Evolutionary conservation across 2,888 invertebrate species (phyloP), one percentile per base, ranked within the genome.

Genomic region (Agrochola lota): DNA sequence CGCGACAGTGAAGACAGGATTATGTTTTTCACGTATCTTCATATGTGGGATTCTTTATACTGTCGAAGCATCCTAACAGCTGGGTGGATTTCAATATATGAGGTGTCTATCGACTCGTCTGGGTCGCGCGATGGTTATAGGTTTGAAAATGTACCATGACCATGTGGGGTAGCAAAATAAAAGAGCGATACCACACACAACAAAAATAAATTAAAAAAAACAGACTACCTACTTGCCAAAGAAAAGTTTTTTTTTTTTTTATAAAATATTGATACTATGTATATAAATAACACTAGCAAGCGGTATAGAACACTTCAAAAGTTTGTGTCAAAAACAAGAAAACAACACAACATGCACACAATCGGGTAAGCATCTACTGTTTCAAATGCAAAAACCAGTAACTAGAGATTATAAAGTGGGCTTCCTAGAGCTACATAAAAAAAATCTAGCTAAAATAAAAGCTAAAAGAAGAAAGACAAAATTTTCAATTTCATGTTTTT

Each of bases 21-120:
- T 43, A 64, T 46, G 26, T 43, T 46, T 66, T n/a, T 66, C 46
- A 64, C n/a, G 55, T 55, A 23, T 64, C n/a, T n/a, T 64, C n/a
- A n/a, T 64, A 15, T 40, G 26, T 40, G 43, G 3, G 11, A 67
- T 20, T 12, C 46, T 30, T 46, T 46, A 66, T 46, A 6, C 26
- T 20, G 11, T 46, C 43, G 7, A 66, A 26, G 26, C 26, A 11
- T n/a, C 43, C 3, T 26, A 46, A 20, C 17, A 20, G 20, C 20
- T 49, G 26, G 5, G 20, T 26, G 43, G 11, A 43, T 66, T 66
- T 43, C 17, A 20, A 26, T 46, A 66, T 6, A 11, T 43, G 40
- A n/a, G 15, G 40, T n/a, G 8, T 40, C n/a, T 40, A 64, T 64
- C 5, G 46, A 4, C 15, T 46, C 1, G 46, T 46, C 15, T 15